Conservation (phyloP, 2,113 vertebrate genomes). For the Calonectris borealis region DNA sequence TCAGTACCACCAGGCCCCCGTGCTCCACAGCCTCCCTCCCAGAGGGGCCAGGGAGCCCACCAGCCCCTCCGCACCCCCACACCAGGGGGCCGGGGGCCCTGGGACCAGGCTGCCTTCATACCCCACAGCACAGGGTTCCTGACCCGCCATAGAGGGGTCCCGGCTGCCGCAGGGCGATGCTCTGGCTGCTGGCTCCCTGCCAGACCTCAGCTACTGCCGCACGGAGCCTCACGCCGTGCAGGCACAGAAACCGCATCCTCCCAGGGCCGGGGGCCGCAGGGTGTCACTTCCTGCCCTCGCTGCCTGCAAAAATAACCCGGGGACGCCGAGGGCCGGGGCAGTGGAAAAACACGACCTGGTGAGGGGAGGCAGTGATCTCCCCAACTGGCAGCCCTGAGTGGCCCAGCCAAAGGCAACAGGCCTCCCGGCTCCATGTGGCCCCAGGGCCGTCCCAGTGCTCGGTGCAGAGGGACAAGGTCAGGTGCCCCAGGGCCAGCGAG, state of each 20-base stretch:
- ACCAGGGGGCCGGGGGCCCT: not conserved
- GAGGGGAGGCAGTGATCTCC: not conserved
- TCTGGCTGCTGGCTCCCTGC: not conserved
- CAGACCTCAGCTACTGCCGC: not conserved
- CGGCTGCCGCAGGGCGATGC: fast-evolving
- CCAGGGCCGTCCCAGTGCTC: fast-evolving
- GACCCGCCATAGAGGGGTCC: not conserved
- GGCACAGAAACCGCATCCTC: not conserved
- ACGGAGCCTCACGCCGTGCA: not conserved
- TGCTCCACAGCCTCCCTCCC: not conserved
- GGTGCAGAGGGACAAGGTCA: fast-evolving
- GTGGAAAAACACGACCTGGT: not conserved
- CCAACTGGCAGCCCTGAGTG: fast-evolving
- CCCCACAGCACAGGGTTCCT: not conserved
- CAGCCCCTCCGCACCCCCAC: not conserved
- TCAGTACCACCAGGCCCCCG: not conserved
- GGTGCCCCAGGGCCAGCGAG: not conserved
- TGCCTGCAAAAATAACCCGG: constrained; percentile 10
- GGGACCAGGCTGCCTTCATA: not conserved
- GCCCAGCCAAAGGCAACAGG: not conserved
- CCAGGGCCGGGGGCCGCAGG: not conserved
- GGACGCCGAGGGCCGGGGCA: not conserved
- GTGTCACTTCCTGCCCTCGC: not conserved
- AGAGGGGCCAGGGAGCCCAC: not conserved
- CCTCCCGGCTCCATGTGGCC: fast-evolving